Evolutionary conservation across 2,888 invertebrate species (phyloP).

Genomic region (Drosophila siamana): DNA sequence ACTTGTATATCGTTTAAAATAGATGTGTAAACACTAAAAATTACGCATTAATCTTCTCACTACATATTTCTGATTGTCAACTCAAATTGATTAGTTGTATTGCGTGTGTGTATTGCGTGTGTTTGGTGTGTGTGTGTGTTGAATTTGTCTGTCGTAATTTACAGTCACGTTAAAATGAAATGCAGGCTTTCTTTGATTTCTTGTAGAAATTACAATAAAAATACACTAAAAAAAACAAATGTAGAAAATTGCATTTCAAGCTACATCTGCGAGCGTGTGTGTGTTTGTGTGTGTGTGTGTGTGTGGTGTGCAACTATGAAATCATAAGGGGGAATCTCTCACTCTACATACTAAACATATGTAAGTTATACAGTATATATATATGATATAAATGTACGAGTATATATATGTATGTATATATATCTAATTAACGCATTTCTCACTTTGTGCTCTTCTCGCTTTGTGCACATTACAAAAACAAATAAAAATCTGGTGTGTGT

Average conservation of each 20-base stretch:
- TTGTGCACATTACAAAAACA: constrained; percentile 57
- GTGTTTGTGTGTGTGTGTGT: constrained; percentile 7
- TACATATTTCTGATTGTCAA: constrained; percentile 39
- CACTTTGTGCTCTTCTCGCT: constrained; percentile 12
- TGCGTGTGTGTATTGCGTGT: background rate
- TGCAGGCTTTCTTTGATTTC: constrained; percentile 23
- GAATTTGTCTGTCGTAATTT: constrained; percentile 38
- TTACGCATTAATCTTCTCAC: constrained; percentile 26
- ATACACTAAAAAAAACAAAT: constrained; percentile 36
- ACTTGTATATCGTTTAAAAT: constrained; percentile 44
- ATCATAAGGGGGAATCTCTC: constrained; percentile 22
- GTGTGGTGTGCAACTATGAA: constrained; percentile 26
- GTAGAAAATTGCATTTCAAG: constrained; percentile 64
- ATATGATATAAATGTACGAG: constrained; percentile 11
- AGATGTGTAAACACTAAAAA: constrained; percentile 45
- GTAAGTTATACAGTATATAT: constrained; percentile 18
- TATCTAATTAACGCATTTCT: constrained; percentile 31
- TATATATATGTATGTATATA: constrained; percentile 1
- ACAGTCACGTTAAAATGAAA: constrained; percentile 47
- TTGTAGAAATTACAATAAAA: constrained; percentile 25
- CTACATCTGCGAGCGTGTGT: constrained; percentile 35
- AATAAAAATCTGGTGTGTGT: constrained; percentile 18
- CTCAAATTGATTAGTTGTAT: constrained; percentile 19
- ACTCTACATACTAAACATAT: constrained; percentile 33
- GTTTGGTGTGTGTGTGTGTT: constrained; percentile 10